A percentile compares a stretch with the other conserved stretches of the same genome.
These are phyloP conservation scores for Hirtodrosophila alboralis DNA, from an alignment of 2,888 invertebrate genomes.

Conservation along the genomic window DNA sequence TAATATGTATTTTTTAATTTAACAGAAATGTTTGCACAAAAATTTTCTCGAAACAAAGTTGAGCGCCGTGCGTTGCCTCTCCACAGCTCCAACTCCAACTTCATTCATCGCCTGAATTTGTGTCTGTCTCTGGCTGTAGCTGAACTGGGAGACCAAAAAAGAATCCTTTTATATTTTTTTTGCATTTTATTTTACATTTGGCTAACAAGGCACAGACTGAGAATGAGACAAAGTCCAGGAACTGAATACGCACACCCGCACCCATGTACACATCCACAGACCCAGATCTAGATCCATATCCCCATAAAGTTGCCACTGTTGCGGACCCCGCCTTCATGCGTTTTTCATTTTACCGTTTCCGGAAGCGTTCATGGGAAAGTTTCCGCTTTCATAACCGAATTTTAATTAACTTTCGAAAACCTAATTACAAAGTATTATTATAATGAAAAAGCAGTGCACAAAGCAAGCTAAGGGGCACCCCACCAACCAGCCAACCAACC, in stretches of 20 bases:
- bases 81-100: conserved; percentile 40
- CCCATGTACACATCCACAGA: conserved; percentile 11
- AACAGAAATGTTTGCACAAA: conserved; percentile 83
- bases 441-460: conserved; percentile 82
- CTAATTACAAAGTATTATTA: conserved; percentile 84
- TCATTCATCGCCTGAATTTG: conserved; percentile 14
- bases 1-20: conserved; percentile 83
- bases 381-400: conserved; percentile 84
- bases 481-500: conserved; percentile 31
- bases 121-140: conserved; percentile 55
- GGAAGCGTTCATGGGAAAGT: conserved; percentile 83
- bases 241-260: too few species aligned
- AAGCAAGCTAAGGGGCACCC: conserved; percentile 59
- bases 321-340: conserved; percentile 54
- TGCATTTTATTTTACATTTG: conserved; percentile 46
- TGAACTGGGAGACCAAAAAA: conserved; percentile 15
- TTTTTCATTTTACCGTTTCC: conserved; percentile 68
- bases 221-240: not conserved
- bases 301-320: conserved; percentile 18
- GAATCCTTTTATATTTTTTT: conserved; percentile 36
- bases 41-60: conserved; percentile 77
- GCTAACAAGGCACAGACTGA: conserved; percentile 50
- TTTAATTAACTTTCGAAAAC: conserved; percentile 84
- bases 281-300: conserved; percentile 38
- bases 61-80: conserved; percentile 55